Percentiles rank a stretch among this genome's conserved stretches.
phyloP scores from a whole-genome alignment of 2,888 invertebrate genomes.

The Chaetogeoica ovagalla region DNA sequence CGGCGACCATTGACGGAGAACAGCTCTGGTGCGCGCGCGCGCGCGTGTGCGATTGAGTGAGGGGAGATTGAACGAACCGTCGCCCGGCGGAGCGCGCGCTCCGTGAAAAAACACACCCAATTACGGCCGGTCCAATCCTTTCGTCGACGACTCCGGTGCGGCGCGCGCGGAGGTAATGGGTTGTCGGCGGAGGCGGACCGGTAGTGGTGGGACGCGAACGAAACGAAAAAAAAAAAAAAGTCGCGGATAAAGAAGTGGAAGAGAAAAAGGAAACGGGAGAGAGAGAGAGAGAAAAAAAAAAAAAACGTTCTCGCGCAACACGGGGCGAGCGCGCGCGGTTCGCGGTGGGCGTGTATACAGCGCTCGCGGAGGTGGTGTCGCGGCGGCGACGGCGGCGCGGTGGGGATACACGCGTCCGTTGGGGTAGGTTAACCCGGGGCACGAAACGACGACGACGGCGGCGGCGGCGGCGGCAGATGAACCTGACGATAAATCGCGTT shows the following conservation, averaged over 20 bases:
- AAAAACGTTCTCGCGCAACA: constrained; percentile 4
- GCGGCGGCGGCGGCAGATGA: constrained; percentile 32
- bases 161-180: background rate
- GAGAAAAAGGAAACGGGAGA: background rate
- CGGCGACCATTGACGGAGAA: constrained; percentile 29
- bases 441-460: background rate
- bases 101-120: constrained; percentile 45
- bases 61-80: too few species aligned
- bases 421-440: constrained; percentile 48
- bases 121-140: constrained; percentile 52
- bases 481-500: constrained; percentile 41
- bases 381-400: constrained; percentile 4
- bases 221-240: background rate
- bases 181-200: too few species aligned
- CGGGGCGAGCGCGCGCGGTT: background rate
- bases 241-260: background rate
- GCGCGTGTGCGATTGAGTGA: too few species aligned
- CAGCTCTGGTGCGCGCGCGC: too few species aligned
- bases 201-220: background rate
- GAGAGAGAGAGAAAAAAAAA: background rate
- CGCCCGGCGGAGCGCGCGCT: too few species aligned
- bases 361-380: background rate
- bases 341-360: constrained; percentile 44
- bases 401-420: constrained; percentile 28
- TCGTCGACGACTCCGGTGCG: background rate